phyloP scores from a whole-genome alignment of 2,888 invertebrate genomes.

The Myathropa florea region DNA sequence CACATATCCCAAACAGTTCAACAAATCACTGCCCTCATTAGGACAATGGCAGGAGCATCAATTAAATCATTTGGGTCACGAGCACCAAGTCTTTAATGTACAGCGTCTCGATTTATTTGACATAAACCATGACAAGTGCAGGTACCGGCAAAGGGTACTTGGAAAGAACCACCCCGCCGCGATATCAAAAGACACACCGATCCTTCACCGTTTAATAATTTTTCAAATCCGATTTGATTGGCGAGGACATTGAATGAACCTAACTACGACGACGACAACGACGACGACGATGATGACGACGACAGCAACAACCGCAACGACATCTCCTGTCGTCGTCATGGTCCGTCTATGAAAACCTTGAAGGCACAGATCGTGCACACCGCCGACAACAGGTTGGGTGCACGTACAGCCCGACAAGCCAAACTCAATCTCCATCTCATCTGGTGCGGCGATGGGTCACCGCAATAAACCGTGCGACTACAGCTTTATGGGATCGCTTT shows the following conservation, averaged over 20 bases:
- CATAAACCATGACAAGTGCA: conserved; percentile 4
- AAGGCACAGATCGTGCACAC: conserved; percentile 49
- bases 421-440: conserved; percentile 59
- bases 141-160: background rate
- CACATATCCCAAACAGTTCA: background rate
- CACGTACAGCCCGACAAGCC: background rate
- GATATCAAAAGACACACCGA: conserved; percentile 31
- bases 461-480: conserved; percentile 65
- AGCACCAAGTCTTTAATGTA: background rate
- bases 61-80: conserved; percentile 22
- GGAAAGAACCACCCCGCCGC: background rate
- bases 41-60: background rate
- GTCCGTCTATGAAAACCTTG: conserved; percentile 38
- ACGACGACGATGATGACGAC: background rate
- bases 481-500: conserved; percentile 73
- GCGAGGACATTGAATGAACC: conserved; percentile 50
- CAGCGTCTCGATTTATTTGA: conserved; percentile 18
- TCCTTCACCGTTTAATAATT: conserved; percentile 36
- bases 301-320: conserved; percentile 16
- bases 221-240: conserved; percentile 53
- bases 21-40: conserved; percentile 1
- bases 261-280: conserved; percentile 2
- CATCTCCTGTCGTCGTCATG: background rate
- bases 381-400: conserved; percentile 47
- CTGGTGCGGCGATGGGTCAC: conserved; percentile 44